Conservation (phyloP, 2,888 invertebrate species). For the Cephonodes hylas region DNA sequence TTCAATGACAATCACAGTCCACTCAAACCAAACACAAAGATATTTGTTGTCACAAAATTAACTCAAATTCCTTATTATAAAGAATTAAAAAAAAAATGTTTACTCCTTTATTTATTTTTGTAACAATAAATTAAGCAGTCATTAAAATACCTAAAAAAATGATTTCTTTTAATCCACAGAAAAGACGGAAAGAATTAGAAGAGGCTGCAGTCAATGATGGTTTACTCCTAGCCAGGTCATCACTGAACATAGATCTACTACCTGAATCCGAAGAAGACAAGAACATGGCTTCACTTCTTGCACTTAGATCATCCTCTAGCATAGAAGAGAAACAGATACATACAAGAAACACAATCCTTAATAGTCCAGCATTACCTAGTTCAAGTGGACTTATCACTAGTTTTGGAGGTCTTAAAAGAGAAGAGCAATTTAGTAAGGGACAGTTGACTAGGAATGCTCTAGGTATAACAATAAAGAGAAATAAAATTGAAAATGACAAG, state of each 20-base stretch:
- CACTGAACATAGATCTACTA: slow-evolving; percentile 88
- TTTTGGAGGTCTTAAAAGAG: slow-evolving; percentile 80
- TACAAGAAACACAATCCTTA: slow-evolving; percentile 74
- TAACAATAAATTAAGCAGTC: too few relatives aligned
- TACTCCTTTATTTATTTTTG: too few relatives aligned
- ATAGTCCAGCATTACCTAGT: slow-evolving; percentile 79
- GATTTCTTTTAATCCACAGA: slow-evolving; percentile 45
- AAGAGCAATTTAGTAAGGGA: slow-evolving; percentile 72
- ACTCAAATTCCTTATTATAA: too few relatives aligned
- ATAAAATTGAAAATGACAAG: slow-evolving; percentile 28
- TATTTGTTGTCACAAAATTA: too few relatives aligned
- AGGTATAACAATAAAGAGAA: slow-evolving; percentile 63
- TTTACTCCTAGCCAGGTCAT: slow-evolving; percentile 86
- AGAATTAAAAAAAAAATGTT: too few relatives aligned
- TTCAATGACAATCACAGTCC: too few relatives aligned
- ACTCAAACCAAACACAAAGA: too few relatives aligned
- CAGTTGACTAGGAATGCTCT: slow-evolving; percentile 58
- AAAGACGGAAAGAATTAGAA: slow-evolving; percentile 88
- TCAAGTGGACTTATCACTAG: slow-evolving; percentile 70
- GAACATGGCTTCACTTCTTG: slow-evolving; percentile 88
- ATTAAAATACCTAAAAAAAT: neutral
- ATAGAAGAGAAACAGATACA: slow-evolving; percentile 80
- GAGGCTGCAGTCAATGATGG: slow-evolving; percentile 84
- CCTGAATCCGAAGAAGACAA: slow-evolving; percentile 91
- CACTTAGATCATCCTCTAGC: slow-evolving; percentile 83